Evolutionary conservation across 2,888 invertebrate genomes (phyloP).

Genomic region (Ormyrus thymus): DNA sequence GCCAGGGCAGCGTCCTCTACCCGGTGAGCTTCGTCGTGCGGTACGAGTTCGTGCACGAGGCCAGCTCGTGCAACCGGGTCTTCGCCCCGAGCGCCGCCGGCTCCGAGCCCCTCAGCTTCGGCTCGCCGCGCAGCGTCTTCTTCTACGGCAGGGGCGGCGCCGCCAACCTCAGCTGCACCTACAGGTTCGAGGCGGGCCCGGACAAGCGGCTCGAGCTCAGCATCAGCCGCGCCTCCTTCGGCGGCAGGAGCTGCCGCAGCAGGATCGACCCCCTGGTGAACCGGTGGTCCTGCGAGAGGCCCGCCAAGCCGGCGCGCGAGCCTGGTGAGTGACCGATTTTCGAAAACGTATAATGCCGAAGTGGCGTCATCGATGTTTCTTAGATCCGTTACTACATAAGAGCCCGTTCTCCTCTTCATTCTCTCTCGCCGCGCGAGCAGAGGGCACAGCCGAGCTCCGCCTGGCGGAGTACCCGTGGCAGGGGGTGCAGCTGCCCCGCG

Average conservation of each 20-base stretch:
- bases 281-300: slow-evolving; percentile 82
- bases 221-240: slow-evolving; percentile 83
- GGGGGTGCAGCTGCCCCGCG: slow-evolving; percentile 81
- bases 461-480: slow-evolving; percentile 70
- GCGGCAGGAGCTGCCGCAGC: slow-evolving; percentile 82
- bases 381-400: too few species aligned
- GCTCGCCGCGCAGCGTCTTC: slow-evolving; percentile 87
- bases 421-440: background rate
- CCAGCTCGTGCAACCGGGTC: slow-evolving; percentile 70
- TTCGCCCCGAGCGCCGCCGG: slow-evolving; percentile 62
- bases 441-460: slow-evolving; percentile 63
- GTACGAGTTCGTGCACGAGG: slow-evolving; percentile 87
- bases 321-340: slow-evolving; percentile 32
- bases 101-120: slow-evolving; percentile 74
- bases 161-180: slow-evolving; percentile 84
- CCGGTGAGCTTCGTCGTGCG: slow-evolving; percentile 86
- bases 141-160: slow-evolving; percentile 89
- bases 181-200: slow-evolving; percentile 84
- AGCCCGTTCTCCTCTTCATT: too few species aligned
- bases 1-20: slow-evolving; percentile 87
- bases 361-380: too few species aligned
- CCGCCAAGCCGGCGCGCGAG: slow-evolving; percentile 15
- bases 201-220: slow-evolving; percentile 83
- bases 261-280: slow-evolving; percentile 80
- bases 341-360: too few species aligned